Percentiles rank a stretch among this genome's conserved stretches.
Evolutionary conservation across 2,888 invertebrate species (phyloP).

Genomic region (Tenthredo notha): DNA sequence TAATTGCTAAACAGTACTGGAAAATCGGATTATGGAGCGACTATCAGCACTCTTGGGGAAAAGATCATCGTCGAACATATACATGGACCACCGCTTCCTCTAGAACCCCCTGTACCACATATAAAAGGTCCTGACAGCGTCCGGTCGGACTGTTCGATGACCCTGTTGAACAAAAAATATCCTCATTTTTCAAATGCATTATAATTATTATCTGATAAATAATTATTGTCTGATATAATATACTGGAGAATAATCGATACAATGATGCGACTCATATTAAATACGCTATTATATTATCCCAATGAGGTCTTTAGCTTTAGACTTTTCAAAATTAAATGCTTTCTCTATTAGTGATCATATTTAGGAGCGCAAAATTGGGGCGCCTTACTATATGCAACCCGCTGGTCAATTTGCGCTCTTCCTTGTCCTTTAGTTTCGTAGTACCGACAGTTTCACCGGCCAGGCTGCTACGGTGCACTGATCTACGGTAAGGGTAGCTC

Average conservation of each 20-base stretch:
- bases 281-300: background rate
- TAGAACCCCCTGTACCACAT: conserved; percentile 57
- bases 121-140: conserved; percentile 57
- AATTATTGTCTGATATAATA: background rate
- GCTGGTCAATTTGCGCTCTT: too few species aligned
- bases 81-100: conserved; percentile 59
- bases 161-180: conserved; percentile 58
- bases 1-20: conserved; percentile 65
- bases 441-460: too few species aligned
- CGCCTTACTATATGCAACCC: too few species aligned
- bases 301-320: background rate
- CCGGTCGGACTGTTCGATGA: conserved; percentile 61
- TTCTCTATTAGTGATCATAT: background rate
- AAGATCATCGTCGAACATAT: conserved; percentile 60
- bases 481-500: too few species aligned
- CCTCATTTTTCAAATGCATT: conserved; percentile 59
- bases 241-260: background rate
- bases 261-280: background rate
- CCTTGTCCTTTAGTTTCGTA: too few species aligned
- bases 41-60: conserved; percentile 64
- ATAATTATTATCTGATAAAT: conserved; percentile 48
- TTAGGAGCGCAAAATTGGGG: too few species aligned
- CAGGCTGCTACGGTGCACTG: too few species aligned
- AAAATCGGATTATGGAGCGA: conserved; percentile 65
- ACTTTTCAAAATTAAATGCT: too few species aligned